Evolutionary conservation across 2,113 vertebrate species (phyloP), one percentile per base, ranked within the genome.

Genomic region (Fregata magnificens): DNA sequence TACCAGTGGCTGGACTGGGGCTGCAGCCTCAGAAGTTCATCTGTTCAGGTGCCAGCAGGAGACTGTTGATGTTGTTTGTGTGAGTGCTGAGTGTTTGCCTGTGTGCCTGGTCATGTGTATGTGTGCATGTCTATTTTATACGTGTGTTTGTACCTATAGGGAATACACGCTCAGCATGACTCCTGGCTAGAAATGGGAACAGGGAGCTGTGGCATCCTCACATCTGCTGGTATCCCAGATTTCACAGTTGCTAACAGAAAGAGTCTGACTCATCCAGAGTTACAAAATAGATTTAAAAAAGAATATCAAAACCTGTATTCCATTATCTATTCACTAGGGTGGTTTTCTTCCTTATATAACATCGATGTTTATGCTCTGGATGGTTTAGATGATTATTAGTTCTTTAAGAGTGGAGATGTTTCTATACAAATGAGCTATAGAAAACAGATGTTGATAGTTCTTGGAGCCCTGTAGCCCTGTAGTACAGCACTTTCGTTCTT

Each of bases 151-250:
- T 24, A 19, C 4, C 24, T 61, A 5, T 2, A 52, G 16, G 13
- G 2, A 29, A 55, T 9, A 29, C 4, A 31, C 0, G 5, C 6
- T 52, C 40, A 65, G 24, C 8, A 26, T 53, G 31, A 58, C 7
- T 74, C 9, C 29, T 62, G 13, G 10, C 21, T 73, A 11, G 25
- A 63, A 5, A 10, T 80, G 16, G 29, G 10, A 93, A 49, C 15
- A 59, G 17, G 17, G 22, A 70, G 3, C 4, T 84, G 16, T 15
- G 29, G 8, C 32, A 67, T 5, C 19, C 21, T 83, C 1, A 0
- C 3, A 7, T 62, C 16, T 93, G 13, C 4, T 65, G 6, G 2
- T 0, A 12, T 77, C 34, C 8, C 20, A 73, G 24, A 42, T 73
- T 81, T 44, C 7, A 9, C 13, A 84, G 1, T 5, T 16, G 3